Evolutionary conservation across 2,888 invertebrate species (phyloP).

Genomic region (Poecilobothrus nobilitatus): DNA sequence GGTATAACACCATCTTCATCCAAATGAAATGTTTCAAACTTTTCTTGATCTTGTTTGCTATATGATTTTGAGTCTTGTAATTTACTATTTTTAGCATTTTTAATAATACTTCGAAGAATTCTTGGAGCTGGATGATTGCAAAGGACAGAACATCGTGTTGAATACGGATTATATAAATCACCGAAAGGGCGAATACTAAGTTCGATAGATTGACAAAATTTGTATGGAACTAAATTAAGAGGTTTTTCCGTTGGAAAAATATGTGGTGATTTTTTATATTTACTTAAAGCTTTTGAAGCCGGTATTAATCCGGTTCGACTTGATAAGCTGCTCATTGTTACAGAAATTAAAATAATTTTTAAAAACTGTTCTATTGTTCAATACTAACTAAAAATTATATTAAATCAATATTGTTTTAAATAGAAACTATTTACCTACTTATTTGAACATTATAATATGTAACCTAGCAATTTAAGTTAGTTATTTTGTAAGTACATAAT

Average conservation of each 20-base stretch:
- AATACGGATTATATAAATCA: slow-evolving; percentile 72
- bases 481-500: too few relatives aligned
- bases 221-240: neutral
- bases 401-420: too few relatives aligned
- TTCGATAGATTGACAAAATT: slow-evolving; percentile 53
- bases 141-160: slow-evolving; percentile 68
- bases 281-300: neutral
- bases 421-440: too few relatives aligned
- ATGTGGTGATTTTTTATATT: neutral
- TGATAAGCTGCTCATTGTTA: neutral
- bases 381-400: too few relatives aligned
- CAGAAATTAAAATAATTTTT: too few relatives aligned
- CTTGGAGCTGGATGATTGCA: slow-evolving; percentile 77
- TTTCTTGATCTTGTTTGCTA: slow-evolving; percentile 13
- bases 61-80: slow-evolving; percentile 21
- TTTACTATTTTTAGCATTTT: slow-evolving; percentile 34
- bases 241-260: neutral
- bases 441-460: too few relatives aligned
- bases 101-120: slow-evolving; percentile 62
- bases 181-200: slow-evolving; percentile 70
- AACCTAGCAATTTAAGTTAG: too few relatives aligned
- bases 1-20: slow-evolving; percentile 54
- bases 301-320: slow-evolving; percentile 12
- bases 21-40: slow-evolving; percentile 16
- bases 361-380: too few relatives aligned